Percentiles rank a stretch among this genome's conserved stretches.
These are phyloP conservation scores for Siniperca undulata DNA, from an alignment of 2,797 vertebrate species.

Conservation along the genomic window DNA sequence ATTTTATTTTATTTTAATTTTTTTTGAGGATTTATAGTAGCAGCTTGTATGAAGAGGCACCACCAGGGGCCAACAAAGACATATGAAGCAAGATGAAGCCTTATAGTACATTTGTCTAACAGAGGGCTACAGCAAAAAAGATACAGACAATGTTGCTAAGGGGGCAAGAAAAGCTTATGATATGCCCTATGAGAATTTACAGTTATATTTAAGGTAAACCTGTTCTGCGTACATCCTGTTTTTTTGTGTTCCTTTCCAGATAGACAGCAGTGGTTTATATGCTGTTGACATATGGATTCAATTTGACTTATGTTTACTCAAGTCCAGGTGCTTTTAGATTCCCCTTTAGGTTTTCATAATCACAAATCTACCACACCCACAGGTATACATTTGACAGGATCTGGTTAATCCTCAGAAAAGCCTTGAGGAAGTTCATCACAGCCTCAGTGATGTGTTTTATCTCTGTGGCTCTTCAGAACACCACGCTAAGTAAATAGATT, in stretches of 20 bases:
- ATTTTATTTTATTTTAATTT: no score
- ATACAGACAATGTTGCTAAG: not conserved
- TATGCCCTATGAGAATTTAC: not conserved
- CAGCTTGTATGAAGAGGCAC: slow-evolving; percentile 7
- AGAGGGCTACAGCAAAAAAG: not conserved
- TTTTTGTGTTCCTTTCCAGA: not conserved
- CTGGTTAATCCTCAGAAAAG: slow-evolving; percentile 58
- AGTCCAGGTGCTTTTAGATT: slow-evolving; percentile 54
- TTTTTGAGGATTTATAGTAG: not conserved
- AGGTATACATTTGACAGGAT: slow-evolving; percentile 52
- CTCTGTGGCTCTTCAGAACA: slow-evolving; percentile 17
- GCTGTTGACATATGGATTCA: slow-evolving; percentile 53
- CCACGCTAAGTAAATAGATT: not conserved
- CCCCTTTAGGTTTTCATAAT: slow-evolving; percentile 40
- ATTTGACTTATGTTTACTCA: slow-evolving; percentile 38
- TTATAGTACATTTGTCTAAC: not conserved
- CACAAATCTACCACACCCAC: slow-evolving; percentile 58
- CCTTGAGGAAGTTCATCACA: slow-evolving; percentile 24
- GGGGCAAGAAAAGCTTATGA: not conserved
- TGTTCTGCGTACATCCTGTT: slow-evolving; percentile 18
- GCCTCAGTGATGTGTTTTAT: slow-evolving; percentile 29
- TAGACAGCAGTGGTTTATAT: slow-evolving; percentile 16
- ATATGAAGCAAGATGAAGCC: not conserved
- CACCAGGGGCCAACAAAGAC: slow-evolving; percentile 37
- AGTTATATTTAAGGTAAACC: slow-evolving; percentile 1